Percentiles rank a stretch among this genome's conserved stretches.
Conservation (phyloP, 2,797 vertebrate genomes). For the Capromys pilorides region DNA sequence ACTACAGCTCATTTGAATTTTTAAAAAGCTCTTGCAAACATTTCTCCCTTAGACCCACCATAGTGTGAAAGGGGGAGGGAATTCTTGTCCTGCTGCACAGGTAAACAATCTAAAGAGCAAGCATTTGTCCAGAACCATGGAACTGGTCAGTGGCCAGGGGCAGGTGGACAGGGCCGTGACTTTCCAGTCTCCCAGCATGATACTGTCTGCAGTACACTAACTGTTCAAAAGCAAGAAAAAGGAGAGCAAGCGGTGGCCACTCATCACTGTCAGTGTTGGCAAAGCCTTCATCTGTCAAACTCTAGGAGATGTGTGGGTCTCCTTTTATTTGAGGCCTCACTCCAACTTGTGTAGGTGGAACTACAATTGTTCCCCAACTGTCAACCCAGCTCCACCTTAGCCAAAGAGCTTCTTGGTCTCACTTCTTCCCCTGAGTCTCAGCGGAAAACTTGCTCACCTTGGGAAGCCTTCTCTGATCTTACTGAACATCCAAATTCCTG, state of each 20-base stretch:
- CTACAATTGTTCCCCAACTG: background rate
- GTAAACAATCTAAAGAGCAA: background rate
- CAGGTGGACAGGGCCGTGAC: too few relatives aligned
- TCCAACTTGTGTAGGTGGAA: background rate
- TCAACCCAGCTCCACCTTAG: background rate
- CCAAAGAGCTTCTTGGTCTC: accelerated
- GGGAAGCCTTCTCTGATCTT: background rate
- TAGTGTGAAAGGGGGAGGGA: background rate
- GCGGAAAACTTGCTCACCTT: background rate
- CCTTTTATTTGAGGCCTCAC: background rate
- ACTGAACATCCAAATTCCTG: background rate
- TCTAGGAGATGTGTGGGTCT: background rate
- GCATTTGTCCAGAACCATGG: background rate
- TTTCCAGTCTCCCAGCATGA: background rate
- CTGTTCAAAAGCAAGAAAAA: background rate
- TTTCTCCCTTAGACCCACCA: background rate
- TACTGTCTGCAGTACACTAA: background rate
- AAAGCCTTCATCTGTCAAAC: background rate
- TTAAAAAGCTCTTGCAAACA: background rate
- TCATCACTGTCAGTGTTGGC: background rate
- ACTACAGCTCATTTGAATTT: background rate
- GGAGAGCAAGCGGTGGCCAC: accelerated
- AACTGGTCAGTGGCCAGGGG: background rate
- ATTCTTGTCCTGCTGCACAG: background rate
- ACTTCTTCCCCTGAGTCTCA: background rate